These are phyloP conservation scores for Zaprionus ornatus DNA, from an alignment of 1,140 invertebrate species.

Conservation along the genomic window DNA sequence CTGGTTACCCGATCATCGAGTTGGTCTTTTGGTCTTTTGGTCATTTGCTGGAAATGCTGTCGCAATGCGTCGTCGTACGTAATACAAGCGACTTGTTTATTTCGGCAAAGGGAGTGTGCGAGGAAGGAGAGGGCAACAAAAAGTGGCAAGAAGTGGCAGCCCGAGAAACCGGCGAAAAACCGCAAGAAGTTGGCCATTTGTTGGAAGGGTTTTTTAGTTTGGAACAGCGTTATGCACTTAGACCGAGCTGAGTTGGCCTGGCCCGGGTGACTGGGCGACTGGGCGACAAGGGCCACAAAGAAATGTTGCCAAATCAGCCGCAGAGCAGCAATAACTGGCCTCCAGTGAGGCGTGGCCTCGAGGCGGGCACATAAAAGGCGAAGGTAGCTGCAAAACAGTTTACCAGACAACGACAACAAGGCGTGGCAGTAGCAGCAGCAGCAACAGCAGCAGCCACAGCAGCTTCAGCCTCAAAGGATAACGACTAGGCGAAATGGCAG, in stretches of 20 bases:
- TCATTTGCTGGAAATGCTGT: conserved; percentile 22
- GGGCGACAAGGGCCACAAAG: conserved; percentile 30
- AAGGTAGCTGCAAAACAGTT: conserved; percentile 28
- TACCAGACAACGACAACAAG: conserved; percentile 60
- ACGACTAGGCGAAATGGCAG: conserved; percentile 31
- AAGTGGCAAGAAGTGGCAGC: conserved; percentile 38
- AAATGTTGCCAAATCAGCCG: conserved; percentile 77
- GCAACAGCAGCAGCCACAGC: conserved; percentile 10
- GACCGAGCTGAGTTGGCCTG: neutral
- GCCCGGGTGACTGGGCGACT: neutral
- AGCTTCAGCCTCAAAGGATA: conserved; percentile 44
- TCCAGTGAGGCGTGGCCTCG: conserved; percentile 47
- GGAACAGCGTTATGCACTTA: conserved; percentile 77
- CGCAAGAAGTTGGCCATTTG: conserved; percentile 73
- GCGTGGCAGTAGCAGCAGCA: conserved; percentile 52
- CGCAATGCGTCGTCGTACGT: conserved; percentile 31
- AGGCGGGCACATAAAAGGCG: conserved; percentile 61
- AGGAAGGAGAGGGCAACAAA: conserved; percentile 15
- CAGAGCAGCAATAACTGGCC: conserved; percentile 44
- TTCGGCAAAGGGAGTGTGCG: neutral
- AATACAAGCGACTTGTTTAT: conserved; percentile 58
- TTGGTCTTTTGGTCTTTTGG: conserved; percentile 19
- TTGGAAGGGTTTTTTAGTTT: conserved; percentile 62
- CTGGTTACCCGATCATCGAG: neutral
- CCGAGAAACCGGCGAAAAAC: conserved; percentile 41